phyloP scores from a whole-genome alignment of 2,113 vertebrate species.

The Petroica traversi region DNA sequence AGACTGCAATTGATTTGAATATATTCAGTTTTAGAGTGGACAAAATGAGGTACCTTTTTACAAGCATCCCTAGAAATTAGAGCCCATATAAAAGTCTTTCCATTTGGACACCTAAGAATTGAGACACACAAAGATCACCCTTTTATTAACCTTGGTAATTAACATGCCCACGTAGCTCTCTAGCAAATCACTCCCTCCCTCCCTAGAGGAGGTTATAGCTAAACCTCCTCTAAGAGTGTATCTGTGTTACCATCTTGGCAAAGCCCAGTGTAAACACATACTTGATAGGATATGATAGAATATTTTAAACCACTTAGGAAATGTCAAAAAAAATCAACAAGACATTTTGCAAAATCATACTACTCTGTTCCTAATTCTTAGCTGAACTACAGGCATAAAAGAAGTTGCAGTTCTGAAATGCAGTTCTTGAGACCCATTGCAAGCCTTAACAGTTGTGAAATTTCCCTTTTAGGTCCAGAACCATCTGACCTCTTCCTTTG shows the following conservation, averaged over 20 bases:
- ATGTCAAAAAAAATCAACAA: background rate
- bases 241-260: background rate
- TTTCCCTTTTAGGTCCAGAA: background rate
- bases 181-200: background rate
- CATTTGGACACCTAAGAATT: background rate
- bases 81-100: background rate
- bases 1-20: background rate
- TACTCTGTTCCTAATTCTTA: background rate
- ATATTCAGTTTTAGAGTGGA: background rate
- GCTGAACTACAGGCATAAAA: background rate
- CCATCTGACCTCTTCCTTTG: background rate
- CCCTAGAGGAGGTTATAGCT: background rate
- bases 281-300: background rate
- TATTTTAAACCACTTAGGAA: background rate
- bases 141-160: slow-evolving; percentile 14
- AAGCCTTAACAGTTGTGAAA: background rate
- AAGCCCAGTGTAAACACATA: background rate
- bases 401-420: background rate
- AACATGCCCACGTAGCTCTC: background rate
- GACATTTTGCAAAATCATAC: background rate
- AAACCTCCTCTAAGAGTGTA: background rate
- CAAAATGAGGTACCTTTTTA: background rate
- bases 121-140: background rate
- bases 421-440: background rate
- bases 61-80: background rate